A percentile compares a stretch with the other conserved stretches of the same genome.
phyloP scores from a whole-genome alignment of 1,140 invertebrate species.

The Cyrtorhinus lividipennis region DNA sequence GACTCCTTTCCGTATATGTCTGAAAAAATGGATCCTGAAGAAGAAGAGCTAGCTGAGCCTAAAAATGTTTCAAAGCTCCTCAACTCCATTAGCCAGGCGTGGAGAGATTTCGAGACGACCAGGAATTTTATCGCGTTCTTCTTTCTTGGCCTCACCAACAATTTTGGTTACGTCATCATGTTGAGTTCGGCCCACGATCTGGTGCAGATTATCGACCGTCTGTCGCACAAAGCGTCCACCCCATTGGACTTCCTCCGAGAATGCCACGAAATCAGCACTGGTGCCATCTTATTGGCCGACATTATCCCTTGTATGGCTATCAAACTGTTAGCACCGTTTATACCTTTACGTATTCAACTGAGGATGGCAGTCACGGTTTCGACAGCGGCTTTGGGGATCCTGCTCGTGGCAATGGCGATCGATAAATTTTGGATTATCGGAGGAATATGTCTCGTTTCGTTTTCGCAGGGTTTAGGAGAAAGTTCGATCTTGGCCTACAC shows the following conservation, averaged over 20 bases:
- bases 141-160: slow-evolving; percentile 75
- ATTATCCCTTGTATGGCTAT: slow-evolving; percentile 61
- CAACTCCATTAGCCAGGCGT: neutral
- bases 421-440: slow-evolving; percentile 43
- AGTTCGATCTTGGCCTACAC: slow-evolving; percentile 57
- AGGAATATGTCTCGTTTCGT: slow-evolving; percentile 61
- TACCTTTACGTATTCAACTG: slow-evolving; percentile 46
- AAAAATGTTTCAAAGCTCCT: neutral
- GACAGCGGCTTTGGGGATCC: slow-evolving; percentile 44
- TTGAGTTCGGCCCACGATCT: slow-evolving; percentile 73
- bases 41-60: neutral
- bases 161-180: slow-evolving; percentile 83
- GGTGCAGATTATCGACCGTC: neutral
- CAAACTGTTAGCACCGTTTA: slow-evolving; percentile 60
- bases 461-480: slow-evolving; percentile 68
- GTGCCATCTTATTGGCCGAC: slow-evolving; percentile 67
- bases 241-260: slow-evolving; percentile 13
- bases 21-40: too few relatives aligned
- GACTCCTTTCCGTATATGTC: too few relatives aligned
- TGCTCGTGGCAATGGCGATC: slow-evolving; percentile 47
- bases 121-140: slow-evolving; percentile 40
- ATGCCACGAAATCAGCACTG: slow-evolving; percentile 62
- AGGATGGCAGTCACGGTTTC: slow-evolving; percentile 43
- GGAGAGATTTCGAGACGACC: neutral
- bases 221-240: neutral